Percentiles rank a stretch among this genome's conserved stretches.
phyloP scores from a whole-genome alignment of 2,888 invertebrate genomes.

The Nemotelus pantherinus region DNA sequence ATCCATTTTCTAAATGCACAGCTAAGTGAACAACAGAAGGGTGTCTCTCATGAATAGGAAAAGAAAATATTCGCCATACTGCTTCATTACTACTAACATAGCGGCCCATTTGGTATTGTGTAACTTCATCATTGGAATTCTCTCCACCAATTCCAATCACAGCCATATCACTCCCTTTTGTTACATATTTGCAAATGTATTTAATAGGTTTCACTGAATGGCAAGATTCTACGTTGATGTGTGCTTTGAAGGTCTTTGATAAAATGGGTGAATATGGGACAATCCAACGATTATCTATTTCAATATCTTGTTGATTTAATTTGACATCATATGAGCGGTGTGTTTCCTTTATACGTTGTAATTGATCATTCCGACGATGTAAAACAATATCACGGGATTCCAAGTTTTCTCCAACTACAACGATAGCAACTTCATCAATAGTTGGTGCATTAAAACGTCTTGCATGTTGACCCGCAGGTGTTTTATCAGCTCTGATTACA shows the following conservation, averaged over 20 bases:
- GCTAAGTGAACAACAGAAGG: slow-evolving; percentile 47
- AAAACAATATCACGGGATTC: slow-evolving; percentile 58
- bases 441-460: slow-evolving; percentile 59
- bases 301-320: slow-evolving; percentile 47
- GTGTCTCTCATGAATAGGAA: slow-evolving; percentile 47
- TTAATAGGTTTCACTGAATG: slow-evolving; percentile 62
- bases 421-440: slow-evolving; percentile 59
- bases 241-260: slow-evolving; percentile 55
- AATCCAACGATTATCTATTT: slow-evolving; percentile 57
- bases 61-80: slow-evolving; percentile 51
- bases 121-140: slow-evolving; percentile 52
- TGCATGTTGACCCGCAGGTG: slow-evolving; percentile 56
- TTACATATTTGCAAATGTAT: slow-evolving; percentile 63
- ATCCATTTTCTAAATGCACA: slow-evolving; percentile 51
- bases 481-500: slow-evolving; percentile 58
- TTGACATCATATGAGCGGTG: slow-evolving; percentile 56
- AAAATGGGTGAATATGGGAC: slow-evolving; percentile 58
- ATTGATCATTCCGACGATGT: slow-evolving; percentile 47
- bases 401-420: slow-evolving; percentile 57
- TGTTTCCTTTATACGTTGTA: slow-evolving; percentile 50
- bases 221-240: slow-evolving; percentile 62
- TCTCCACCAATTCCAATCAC: slow-evolving; percentile 55
- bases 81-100: slow-evolving; percentile 54
- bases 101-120: slow-evolving; percentile 51
- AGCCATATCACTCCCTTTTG: slow-evolving; percentile 61